These are phyloP conservation scores for Drosophila percnosoma DNA, from an alignment of 2,888 invertebrate genomes.

Conservation along the genomic window DNA sequence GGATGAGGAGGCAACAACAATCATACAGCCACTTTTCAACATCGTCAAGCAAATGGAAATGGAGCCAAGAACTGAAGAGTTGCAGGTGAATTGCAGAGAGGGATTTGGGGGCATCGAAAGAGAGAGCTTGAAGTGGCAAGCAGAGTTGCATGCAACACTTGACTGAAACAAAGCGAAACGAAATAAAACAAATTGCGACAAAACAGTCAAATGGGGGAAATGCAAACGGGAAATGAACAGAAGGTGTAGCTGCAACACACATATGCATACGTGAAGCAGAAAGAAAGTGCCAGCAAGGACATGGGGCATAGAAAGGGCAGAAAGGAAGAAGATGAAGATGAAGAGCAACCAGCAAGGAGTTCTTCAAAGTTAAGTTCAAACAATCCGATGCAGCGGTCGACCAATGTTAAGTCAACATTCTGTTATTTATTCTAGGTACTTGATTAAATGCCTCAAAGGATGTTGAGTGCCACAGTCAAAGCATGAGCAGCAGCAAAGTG, in stretches of 20 bases:
- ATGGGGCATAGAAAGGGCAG: neutral
- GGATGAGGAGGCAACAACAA: conserved; percentile 30
- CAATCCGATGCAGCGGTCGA: neutral
- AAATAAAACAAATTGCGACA: conserved; percentile 44
- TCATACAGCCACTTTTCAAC: conserved; percentile 65
- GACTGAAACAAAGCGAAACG: conserved; percentile 48
- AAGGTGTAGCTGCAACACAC: conserved; percentile 3
- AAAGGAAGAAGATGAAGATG: neutral
- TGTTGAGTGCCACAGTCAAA: neutral
- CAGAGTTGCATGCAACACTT: conserved; percentile 43
- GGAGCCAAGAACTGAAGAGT: conserved; percentile 18
- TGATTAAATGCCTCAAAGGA: neutral
- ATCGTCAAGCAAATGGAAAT: conserved; percentile 43
- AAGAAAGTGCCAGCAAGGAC: neutral
- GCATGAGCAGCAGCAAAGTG: neutral
- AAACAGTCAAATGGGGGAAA: conserved; percentile 33
- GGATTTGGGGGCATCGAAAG: neutral
- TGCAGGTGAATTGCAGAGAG: conserved; percentile 10
- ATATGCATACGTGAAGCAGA: neutral
- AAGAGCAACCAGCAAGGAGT: neutral
- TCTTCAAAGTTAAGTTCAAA: neutral
- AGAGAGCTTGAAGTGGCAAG: conserved; percentile 16
- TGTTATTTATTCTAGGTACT: neutral
- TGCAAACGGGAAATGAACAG: conserved; percentile 11
- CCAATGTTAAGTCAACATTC: neutral